Percentiles rank a stretch among this genome's conserved stretches.
These are phyloP conservation scores for Proteles cristata DNA, from an alignment of 2,113 vertebrate species.

Conservation along the genomic window DNA sequence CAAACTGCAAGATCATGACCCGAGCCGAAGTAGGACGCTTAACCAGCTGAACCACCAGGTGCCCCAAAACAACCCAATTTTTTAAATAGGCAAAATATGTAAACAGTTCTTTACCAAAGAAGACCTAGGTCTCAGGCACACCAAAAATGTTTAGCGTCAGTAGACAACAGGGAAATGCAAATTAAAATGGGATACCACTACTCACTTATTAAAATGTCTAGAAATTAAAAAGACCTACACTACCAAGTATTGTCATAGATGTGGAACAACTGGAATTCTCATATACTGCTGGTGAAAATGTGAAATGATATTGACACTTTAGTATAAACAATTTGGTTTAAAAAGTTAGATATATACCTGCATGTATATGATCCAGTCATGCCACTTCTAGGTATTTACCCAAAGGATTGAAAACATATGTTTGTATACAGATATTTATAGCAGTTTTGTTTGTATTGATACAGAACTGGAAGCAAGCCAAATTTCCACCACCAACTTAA, in stretches of 20 bases:
- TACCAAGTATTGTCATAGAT: neutral
- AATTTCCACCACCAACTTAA: neutral
- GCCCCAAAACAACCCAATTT: neutral
- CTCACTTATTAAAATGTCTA: neutral
- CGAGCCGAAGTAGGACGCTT: too few relatives aligned
- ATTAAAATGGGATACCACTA: neutral
- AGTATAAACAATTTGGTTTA: neutral
- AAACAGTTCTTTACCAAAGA: neutral
- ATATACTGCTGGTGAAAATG: neutral
- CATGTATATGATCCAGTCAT: neutral
- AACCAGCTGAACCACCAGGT: too few relatives aligned
- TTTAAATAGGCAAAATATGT: neutral
- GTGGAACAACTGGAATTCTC: neutral
- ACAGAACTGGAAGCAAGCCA: neutral
- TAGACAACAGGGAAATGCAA: neutral
- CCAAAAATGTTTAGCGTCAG: neutral
- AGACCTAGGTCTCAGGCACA: neutral
- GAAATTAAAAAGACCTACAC: neutral
- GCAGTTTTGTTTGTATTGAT: neutral
- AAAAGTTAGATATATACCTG: neutral
- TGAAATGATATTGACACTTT: neutral
- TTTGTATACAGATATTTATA: neutral
- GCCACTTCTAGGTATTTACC: neutral
- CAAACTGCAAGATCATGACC: too few relatives aligned
- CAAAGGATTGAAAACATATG: neutral